Percentiles rank a stretch among this genome's conserved stretches.
Evolutionary conservation across 2,888 invertebrate genomes (phyloP).

Genomic region (Orchesella flavescens): DNA sequence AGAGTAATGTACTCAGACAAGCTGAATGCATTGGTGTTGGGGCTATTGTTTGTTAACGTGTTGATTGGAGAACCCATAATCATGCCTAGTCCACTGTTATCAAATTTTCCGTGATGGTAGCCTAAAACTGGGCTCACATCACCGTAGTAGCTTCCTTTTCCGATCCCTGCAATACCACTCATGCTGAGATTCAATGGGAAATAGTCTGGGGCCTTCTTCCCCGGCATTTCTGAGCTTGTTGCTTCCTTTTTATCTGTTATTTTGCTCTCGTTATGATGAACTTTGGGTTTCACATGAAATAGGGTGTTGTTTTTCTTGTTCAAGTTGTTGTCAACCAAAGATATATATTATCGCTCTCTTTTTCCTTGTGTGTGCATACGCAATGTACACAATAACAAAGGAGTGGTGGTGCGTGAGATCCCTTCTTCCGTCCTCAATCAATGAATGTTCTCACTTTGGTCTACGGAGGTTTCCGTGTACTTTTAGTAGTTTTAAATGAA

Average conservation of each 20-base stretch:
- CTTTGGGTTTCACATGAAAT: conserved; percentile 30
- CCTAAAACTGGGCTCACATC: conserved; percentile 62
- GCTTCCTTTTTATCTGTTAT: conserved; percentile 54
- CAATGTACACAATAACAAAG: conserved; percentile 22
- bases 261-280: conserved; percentile 30
- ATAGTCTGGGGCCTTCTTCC: conserved; percentile 71
- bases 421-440: conserved; percentile 39
- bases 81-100: conserved; percentile 53
- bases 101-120: conserved; percentile 65
- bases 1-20: conserved; percentile 65
- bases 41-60: conserved; percentile 63
- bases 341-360: conserved; percentile 1
- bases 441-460: conserved; percentile 19
- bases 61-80: conserved; percentile 59
- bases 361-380: not conserved
- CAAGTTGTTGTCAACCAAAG: conserved; percentile 25
- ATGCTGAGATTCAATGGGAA: conserved; percentile 70
- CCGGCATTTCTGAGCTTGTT: conserved; percentile 67
- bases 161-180: conserved; percentile 46
- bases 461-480: not conserved
- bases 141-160: conserved; percentile 63
- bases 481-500: conserved; percentile 35
- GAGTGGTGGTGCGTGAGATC: conserved; percentile 42
- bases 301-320: conserved; percentile 22
- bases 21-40: conserved; percentile 61